phyloP scores from a whole-genome alignment of 2,113 vertebrate species.

The Brevimyrus niger region DNA sequence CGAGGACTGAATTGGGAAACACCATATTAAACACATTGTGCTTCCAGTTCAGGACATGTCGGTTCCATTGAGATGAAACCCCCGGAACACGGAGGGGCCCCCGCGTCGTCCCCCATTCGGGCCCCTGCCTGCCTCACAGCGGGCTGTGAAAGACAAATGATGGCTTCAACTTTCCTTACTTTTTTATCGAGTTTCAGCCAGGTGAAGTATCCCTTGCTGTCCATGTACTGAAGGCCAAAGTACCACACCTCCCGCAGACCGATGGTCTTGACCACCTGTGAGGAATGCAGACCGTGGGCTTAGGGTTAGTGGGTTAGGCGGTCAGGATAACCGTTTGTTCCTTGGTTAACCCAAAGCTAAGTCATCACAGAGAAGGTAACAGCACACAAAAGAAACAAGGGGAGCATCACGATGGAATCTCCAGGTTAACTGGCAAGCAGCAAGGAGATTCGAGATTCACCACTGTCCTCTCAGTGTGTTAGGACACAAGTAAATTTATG shows the following conservation, averaged over 20 bases:
- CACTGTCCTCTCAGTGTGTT: neutral
- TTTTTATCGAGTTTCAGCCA: conserved; percentile 97
- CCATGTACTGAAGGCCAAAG: conserved; percentile 88
- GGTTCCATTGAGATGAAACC: neutral
- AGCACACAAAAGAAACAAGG: neutral
- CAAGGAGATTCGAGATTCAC: neutral
- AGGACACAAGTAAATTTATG: neutral
- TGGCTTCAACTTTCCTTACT: conserved; percentile 55
- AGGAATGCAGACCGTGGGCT: neutral
- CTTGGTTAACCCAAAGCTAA: neutral
- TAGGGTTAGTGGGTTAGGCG: neutral
- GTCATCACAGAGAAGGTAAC: neutral
- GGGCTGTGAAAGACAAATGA: neutral
- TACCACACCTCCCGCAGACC: conserved; percentile 93
- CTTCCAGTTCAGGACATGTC: neutral
- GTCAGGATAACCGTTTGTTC: too few relatives aligned
- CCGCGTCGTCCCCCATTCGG: neutral
- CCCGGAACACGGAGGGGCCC: neutral
- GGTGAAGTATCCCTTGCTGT: conserved; percentile 83
- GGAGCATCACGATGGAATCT: neutral
- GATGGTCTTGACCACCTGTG: conserved; percentile 91
- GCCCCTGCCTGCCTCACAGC: neutral
- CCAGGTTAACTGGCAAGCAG: neutral
- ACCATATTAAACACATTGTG: neutral
- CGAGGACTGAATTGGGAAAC: neutral